A percentile compares a stretch with the other conserved stretches of the same genome.
These are phyloP conservation scores for Ganaspis sp. DNA, from an alignment of 1,140 invertebrate genomes.

Conservation along the genomic window DNA sequence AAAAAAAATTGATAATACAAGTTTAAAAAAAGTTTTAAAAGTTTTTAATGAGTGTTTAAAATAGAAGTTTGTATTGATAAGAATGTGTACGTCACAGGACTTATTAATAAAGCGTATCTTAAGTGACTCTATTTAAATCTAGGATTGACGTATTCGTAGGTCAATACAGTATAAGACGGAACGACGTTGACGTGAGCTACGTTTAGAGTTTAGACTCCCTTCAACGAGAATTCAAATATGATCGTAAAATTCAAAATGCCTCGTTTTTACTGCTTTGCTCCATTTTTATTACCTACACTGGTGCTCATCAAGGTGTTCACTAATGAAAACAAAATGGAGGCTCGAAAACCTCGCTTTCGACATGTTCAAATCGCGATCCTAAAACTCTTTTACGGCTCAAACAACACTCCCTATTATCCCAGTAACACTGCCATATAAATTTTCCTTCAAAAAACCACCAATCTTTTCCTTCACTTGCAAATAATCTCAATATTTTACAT, in stretches of 20 bases:
- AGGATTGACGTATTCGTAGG: conserved; percentile 55
- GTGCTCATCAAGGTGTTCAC: conserved; percentile 30
- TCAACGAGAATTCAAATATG: conserved; percentile 28
- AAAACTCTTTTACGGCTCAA: conserved; percentile 45
- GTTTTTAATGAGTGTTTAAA: too few relatives aligned
- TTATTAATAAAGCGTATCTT: neutral
- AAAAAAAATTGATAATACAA: too few relatives aligned
- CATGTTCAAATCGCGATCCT: conserved; percentile 32
- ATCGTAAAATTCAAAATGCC: conserved; percentile 33
- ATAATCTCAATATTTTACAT: neutral
- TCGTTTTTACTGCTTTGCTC: conserved; percentile 31
- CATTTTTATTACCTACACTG: conserved; percentile 31
- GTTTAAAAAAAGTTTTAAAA: too few relatives aligned
- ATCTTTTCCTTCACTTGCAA: conserved; percentile 7
- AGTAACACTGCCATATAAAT: neutral
- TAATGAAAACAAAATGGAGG: conserved; percentile 36
- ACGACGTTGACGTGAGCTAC: conserved; percentile 51
- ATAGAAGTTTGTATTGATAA: neutral
- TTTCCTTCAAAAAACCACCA: neutral
- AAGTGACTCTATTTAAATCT: conserved; percentile 50
- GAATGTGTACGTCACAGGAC: neutral
- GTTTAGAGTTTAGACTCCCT: conserved; percentile 44
- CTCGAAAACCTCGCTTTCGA: conserved; percentile 42
- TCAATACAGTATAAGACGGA: conserved; percentile 56
- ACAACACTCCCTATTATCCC: conserved; percentile 31